Base-by-base conservation (phyloP, 2,113 vertebrate species). In the Calypte anna region DNA sequence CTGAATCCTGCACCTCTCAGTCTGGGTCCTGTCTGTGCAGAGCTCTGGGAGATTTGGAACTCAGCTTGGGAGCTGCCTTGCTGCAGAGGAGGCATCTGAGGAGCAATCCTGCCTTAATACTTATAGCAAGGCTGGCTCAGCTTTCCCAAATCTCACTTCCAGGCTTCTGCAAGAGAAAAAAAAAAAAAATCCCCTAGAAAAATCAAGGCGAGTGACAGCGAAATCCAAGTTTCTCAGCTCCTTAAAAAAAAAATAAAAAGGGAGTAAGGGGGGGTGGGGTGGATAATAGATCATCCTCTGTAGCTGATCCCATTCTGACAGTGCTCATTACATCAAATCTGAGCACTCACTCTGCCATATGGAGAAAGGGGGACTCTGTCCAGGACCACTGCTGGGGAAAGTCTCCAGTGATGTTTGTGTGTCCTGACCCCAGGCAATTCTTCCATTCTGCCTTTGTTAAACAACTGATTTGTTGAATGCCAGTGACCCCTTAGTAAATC, bases 291-390 rank as follows among this genome's bases (percentile, higher is more conserved):
- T 51, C 0, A 1, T 43, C 24, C 38, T 30, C 24, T 23, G 82
- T 17, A 18, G 79, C 3, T 75, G 91, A 67, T 92, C 82, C 86
- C 75, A 44, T 79, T 79, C 66, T 95, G 93, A 82, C 89, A 94
- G 44, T 0, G n/a, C 79, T 78, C 69, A 20, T 91, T 36, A 62
- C 62, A 54, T 82, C 91, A 76, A 5, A 11, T 54, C 5, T 28
- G 67, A 25, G 79, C 7, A 1, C 40, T 82, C 7, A 1, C 33
- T 82, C 72, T 72, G 10, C n/a, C 88, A 18, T 22, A 3, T 16
- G 76, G 85, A 10, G 10, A 46, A 13, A 22, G n/a, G 59, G 74
- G 51, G 23, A 14, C 19, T 30, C 27, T 43, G 44, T 20, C 64
- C 53, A 7, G 55, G 57, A 36, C 50, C 57, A 4, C 82, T 55